Evolutionary conservation across 2,797 vertebrate genomes (phyloP).

Genomic region (Delichon dasypus): DNA sequence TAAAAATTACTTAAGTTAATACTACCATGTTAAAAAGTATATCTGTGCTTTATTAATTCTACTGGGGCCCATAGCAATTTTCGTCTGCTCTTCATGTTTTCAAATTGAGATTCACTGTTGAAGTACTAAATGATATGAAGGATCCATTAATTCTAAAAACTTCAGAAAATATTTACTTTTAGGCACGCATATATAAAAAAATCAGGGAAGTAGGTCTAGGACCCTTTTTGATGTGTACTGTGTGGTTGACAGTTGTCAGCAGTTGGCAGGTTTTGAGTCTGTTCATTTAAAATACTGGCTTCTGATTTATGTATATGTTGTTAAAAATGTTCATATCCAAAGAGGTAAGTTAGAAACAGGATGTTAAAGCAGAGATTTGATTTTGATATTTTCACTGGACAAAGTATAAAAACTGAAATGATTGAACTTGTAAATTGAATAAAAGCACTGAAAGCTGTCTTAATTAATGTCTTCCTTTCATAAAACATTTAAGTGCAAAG

Average conservation of each 20-base stretch:
- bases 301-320: background rate
- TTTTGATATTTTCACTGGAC: background rate
- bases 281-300: background rate
- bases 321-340: background rate
- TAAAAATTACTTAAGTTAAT: background rate
- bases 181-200: fast-evolving
- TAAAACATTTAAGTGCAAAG: background rate
- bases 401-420: background rate
- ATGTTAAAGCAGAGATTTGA: background rate
- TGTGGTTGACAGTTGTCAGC: background rate
- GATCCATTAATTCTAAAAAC: background rate
- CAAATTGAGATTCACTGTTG: background rate
- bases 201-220: background rate
- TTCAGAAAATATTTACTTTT: background rate
- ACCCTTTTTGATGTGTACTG: background rate
- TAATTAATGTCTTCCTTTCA: background rate
- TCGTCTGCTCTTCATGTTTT: background rate
- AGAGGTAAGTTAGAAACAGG: background rate
- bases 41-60: fast-evolving
- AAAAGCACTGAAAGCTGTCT: background rate
- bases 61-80: no score
- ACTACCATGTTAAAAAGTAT: background rate
- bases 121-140: background rate
- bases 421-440: background rate
- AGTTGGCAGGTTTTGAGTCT: background rate